Evolutionary conservation across 2,797 vertebrate genomes (phyloP).

Genomic region (Discoglossus pictus): DNA sequence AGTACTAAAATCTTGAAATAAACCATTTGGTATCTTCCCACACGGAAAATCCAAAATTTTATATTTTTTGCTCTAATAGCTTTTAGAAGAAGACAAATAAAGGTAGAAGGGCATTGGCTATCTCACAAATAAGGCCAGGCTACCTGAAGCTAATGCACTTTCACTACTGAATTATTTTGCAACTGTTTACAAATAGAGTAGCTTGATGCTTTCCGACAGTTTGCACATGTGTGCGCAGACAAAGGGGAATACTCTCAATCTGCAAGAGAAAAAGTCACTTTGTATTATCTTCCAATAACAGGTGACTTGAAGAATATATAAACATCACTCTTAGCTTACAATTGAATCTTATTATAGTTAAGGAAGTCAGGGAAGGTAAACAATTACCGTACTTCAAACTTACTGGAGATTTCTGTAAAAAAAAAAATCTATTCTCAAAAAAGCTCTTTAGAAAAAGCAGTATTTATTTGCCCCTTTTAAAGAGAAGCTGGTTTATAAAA

Average conservation of each 20-base stretch:
- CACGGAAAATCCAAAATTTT: neutral
- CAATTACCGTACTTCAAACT: no score
- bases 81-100: neutral
- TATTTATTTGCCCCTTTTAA: no score
- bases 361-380: no score
- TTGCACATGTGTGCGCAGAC: slow-evolving; percentile 43
- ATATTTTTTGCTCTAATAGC: slow-evolving; percentile 8
- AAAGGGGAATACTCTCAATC: slow-evolving; percentile 25
- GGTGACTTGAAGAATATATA: slow-evolving; percentile 1
- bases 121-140: neutral
- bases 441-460: no score
- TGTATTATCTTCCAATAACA: slow-evolving; percentile 22
- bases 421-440: no score
- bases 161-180: slow-evolving; percentile 13
- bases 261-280: slow-evolving; percentile 36
- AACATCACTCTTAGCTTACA: slow-evolving; percentile 9
- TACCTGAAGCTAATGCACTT: slow-evolving; percentile 34
- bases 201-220: slow-evolving; percentile 43
- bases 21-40: neutral
- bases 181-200: slow-evolving; percentile 25
- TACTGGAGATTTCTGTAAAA: no score
- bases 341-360: slow-evolving; percentile 1
- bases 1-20: neutral
- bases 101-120: neutral
- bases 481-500: no score